Conservation (phyloP, 2,888 invertebrate species). For the Proisotoma minuta region DNA sequence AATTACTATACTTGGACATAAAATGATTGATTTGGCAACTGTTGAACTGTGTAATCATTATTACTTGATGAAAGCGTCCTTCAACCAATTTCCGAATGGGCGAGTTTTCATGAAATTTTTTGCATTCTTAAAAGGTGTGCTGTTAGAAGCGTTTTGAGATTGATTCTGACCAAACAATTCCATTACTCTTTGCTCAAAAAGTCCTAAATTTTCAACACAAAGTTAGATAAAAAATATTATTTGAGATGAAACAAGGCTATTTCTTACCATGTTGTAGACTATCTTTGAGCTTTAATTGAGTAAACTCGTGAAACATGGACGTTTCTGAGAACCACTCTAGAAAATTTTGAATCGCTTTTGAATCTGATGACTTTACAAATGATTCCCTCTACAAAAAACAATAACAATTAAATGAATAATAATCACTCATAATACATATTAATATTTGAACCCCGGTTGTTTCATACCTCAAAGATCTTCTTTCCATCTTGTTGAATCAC, state of each 20-base stretch:
- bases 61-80: constrained; percentile 34
- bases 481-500: constrained; percentile 53
- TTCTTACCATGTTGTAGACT: constrained; percentile 49
- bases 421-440: too few species aligned
- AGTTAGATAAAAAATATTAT: neutral
- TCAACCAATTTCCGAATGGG: constrained; percentile 41
- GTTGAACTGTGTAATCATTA: neutral
- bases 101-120: constrained; percentile 37
- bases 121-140: constrained; percentile 36
- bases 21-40: neutral
- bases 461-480: constrained; percentile 53
- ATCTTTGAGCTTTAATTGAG: constrained; percentile 54
- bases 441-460: too few species aligned
- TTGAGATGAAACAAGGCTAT: constrained; percentile 2
- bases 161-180: constrained; percentile 48
- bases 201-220: constrained; percentile 39
- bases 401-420: constrained; percentile 18
- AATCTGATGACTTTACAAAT: constrained; percentile 62
- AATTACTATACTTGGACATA: too few species aligned
- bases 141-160: constrained; percentile 19
- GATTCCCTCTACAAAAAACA: constrained; percentile 63
- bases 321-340: constrained; percentile 83
- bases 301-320: constrained; percentile 75
- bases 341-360: constrained; percentile 67
- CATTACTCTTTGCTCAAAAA: constrained; percentile 50